Base-by-base conservation (phyloP, 2,797 vertebrate species). In the Enteromius fasciolatus region DNA sequence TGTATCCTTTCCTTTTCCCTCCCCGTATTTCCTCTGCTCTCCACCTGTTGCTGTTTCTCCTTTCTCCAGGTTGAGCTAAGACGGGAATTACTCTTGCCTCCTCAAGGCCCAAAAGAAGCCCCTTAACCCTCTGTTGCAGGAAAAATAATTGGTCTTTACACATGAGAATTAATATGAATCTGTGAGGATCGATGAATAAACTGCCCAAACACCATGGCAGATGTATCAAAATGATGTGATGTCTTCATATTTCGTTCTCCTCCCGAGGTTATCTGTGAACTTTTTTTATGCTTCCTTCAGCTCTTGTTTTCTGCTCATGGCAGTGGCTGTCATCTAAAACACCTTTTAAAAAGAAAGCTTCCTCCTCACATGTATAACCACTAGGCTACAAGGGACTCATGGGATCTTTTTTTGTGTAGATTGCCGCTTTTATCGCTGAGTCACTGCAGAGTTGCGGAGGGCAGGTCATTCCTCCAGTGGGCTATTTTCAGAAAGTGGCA, bases 361-460 rank as follows among this genome's bases (percentile, higher is more conserved):
- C 39, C 31, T 14, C 82, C 61, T 73, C 23, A 2, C 25, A 14
- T 17, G 1, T 61, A 70, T 61, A 70, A 52, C 5, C 28, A 15
- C 33, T 33, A 33, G 36, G 52, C 8, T 67, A 36, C 28, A 41
- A 33, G 10, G 57, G 70, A 89, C 88, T 95, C 80, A 95, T 84
- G 12, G 75, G 80, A 76, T 93, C 91, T 94, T 95, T 88, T 96
- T 88, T 95, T 90, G 80, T 91, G 74, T 95, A 99, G 98, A 97
- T 99, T 88, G 97, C 97, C 81, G 98, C 97, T 85, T 99, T 99
- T 93, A 98, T 97, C 88, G 97, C 97, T 23, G 98, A 99, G 92
- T 99, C 98, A 87, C 91, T 99, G 96, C 98, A 99, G 94, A 99
- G 97, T 91, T 99, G 98, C 88, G 98, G 98, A 50, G 98, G 98